Conservation (phyloP, 2,113 vertebrate genomes). For the Pteronura brasiliensis region DNA sequence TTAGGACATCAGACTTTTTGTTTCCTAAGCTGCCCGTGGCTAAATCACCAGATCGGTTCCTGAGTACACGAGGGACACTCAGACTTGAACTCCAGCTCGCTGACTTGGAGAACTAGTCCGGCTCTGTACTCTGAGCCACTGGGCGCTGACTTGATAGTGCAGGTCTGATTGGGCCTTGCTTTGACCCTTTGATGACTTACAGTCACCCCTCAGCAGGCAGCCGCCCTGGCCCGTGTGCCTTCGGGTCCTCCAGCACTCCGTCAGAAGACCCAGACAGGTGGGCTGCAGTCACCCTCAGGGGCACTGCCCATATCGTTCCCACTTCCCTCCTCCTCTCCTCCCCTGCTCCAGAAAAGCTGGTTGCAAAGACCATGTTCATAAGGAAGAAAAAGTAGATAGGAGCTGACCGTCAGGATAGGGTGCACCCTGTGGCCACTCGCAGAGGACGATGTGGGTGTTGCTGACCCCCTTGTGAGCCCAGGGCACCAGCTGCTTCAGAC, state of each 20-base stretch:
- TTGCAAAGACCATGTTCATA: background rate
- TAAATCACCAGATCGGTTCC: background rate
- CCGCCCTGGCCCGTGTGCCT: background rate
- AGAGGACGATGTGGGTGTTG: background rate
- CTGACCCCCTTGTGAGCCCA: background rate
- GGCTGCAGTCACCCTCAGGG: background rate
- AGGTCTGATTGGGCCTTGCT: too few species aligned
- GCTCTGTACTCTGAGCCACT: background rate
- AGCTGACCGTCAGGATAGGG: background rate
- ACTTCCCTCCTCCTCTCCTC: background rate
- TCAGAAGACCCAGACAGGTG: background rate
- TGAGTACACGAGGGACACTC: background rate
- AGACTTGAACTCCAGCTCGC: background rate
- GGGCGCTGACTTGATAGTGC: background rate
- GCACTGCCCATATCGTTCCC: background rate
- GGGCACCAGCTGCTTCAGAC: background rate
- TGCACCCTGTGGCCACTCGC: background rate
- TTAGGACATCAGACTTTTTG: background rate
- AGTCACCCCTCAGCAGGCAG: background rate
- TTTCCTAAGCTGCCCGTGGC: background rate
- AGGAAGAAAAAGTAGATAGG: background rate
- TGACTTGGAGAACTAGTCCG: background rate
- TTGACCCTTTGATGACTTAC: background rate
- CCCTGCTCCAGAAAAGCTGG: background rate
- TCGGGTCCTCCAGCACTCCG: background rate